Percentiles rank a stretch among this genome's conserved stretches.
phyloP scores from a whole-genome alignment of 2,888 invertebrate genomes.

The Cheilosia pagana region DNA sequence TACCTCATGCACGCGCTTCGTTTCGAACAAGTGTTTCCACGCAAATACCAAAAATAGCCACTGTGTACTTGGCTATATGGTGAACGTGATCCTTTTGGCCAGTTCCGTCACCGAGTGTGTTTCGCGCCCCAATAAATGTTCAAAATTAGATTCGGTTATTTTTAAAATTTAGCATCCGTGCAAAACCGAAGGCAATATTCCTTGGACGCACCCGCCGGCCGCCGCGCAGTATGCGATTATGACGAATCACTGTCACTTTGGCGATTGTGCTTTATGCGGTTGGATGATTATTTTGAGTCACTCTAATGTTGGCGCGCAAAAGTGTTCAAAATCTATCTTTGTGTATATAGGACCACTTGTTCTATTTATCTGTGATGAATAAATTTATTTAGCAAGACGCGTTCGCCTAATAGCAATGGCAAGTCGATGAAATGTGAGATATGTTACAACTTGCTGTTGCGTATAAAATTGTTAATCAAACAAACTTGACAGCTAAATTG shows the following conservation, averaged over 20 bases:
- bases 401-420: conserved; percentile 19
- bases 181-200: conserved; percentile 40
- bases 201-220: conserved; percentile 4
- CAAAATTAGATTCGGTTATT: conserved; percentile 60
- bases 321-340: not conserved
- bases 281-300: conserved; percentile 20
- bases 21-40: conserved; percentile 23
- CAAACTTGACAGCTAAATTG: conserved; percentile 27
- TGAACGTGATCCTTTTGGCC: conserved; percentile 46
- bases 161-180: conserved; percentile 58
- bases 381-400: conserved; percentile 13
- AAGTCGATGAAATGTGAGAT: conserved; percentile 41
- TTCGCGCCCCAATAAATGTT: conserved; percentile 62
- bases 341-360: conserved; percentile 8
- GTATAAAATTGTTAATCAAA: conserved; percentile 29
- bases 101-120: conserved; percentile 52
- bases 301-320: not conserved
- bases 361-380: conserved; percentile 4
- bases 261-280: conserved; percentile 3
- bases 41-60: conserved; percentile 40
- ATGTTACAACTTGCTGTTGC: conserved; percentile 18
- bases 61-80: conserved; percentile 8
- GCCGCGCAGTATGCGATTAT: conserved; percentile 20
- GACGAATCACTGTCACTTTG: conserved; percentile 56
- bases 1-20: conserved; percentile 1